Conservation (phyloP, 2,797 vertebrate species). For the Iguana delicatissima region DNA sequence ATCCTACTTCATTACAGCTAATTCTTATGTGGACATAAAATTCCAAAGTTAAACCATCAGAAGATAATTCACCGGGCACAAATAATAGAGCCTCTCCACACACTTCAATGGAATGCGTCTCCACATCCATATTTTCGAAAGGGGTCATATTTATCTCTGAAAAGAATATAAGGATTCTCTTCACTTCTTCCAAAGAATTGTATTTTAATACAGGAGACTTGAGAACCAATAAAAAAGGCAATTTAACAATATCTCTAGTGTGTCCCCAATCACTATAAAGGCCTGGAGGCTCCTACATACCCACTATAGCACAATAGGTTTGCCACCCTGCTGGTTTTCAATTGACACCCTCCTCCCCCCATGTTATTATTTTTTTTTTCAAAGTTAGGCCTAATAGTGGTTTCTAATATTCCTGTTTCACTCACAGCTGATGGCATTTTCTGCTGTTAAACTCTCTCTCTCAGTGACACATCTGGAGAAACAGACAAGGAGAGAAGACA, state of each 20-base stretch:
- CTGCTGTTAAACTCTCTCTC: neutral
- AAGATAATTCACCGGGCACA: neutral
- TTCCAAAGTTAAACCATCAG: neutral
- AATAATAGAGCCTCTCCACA: conserved; percentile 6
- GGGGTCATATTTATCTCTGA: conserved; percentile 50
- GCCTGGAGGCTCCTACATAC: conserved; percentile 71
- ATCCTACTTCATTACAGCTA: conserved; percentile 69
- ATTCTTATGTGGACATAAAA: neutral
- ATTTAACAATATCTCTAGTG: conserved; percentile 79
- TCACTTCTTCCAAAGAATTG: conserved; percentile 76
- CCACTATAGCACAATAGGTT: conserved; percentile 54
- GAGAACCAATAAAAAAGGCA: conserved; percentile 81
- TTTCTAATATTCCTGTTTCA: conserved; percentile 49
- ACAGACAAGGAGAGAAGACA: conserved; percentile 15
- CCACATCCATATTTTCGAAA: conserved; percentile 66
- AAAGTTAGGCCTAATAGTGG: conserved; percentile 43
- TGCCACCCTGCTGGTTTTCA: conserved; percentile 79
- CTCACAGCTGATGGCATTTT: conserved; percentile 24
- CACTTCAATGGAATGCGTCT: conserved; percentile 35
- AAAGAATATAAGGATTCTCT: conserved; percentile 73
- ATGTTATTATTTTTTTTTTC: conserved; percentile 46
- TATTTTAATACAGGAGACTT: conserved; percentile 76
- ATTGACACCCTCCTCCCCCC: conserved; percentile 64
- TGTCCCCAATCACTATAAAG: conserved; percentile 79
- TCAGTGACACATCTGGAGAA: neutral